Evolutionary conservation across 2,797 vertebrate species (phyloP).

Genomic region (Coccyzus lansbergi): DNA sequence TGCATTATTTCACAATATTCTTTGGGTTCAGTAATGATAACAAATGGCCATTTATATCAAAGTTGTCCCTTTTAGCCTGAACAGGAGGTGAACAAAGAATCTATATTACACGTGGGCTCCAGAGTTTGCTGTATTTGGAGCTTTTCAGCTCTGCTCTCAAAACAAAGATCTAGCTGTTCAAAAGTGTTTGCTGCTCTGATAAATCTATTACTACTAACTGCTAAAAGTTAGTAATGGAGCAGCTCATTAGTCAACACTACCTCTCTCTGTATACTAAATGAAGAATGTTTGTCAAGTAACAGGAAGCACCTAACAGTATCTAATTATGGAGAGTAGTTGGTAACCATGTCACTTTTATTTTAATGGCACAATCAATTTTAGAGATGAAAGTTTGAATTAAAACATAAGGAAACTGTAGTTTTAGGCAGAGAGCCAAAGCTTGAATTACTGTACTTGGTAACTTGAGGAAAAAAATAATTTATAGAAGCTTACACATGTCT

Average conservation of each 20-base stretch:
- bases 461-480: slow-evolving; percentile 26
- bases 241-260: slow-evolving; percentile 71
- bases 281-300: slow-evolving; percentile 71
- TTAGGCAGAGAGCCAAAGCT: slow-evolving; percentile 64
- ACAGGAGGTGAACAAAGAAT: slow-evolving; percentile 37
- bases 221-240: slow-evolving; percentile 70
- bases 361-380: slow-evolving; percentile 74
- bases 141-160: not conserved
- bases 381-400: slow-evolving; percentile 73
- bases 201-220: slow-evolving; percentile 56
- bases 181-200: slow-evolving; percentile 54
- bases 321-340: slow-evolving; percentile 70
- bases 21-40: slow-evolving; percentile 33
- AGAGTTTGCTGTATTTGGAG: slow-evolving; percentile 26
- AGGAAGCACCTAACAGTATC: slow-evolving; percentile 67
- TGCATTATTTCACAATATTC: slow-evolving; percentile 38
- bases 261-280: slow-evolving; percentile 64
- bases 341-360: slow-evolving; percentile 70
- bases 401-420: slow-evolving; percentile 69
- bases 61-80: slow-evolving; percentile 42
- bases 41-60: slow-evolving; percentile 15
- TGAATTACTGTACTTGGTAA: slow-evolving; percentile 58
- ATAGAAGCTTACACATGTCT: slow-evolving; percentile 19
- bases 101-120: not conserved
- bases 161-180: slow-evolving; percentile 56